Evolutionary conservation across 2,113 vertebrate species (phyloP).

Genomic region (Microcebus tavaratra): DNA sequence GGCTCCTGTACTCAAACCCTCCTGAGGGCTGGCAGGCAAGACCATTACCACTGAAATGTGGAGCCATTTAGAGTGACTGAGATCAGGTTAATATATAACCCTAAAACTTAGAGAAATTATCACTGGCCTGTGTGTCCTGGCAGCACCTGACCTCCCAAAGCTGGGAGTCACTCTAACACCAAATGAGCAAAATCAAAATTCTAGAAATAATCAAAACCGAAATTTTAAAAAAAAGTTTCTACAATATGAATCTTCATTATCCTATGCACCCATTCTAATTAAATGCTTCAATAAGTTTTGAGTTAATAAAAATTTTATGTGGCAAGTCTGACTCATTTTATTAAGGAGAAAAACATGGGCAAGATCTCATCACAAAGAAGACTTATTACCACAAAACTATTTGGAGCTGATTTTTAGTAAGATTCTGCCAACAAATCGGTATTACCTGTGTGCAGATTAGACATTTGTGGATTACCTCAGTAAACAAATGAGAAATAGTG

Average conservation of each 20-base stretch:
- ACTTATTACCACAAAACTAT: background rate
- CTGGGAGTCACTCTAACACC: background rate
- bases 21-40: background rate
- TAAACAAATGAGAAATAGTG: conserved; percentile 9
- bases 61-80: background rate
- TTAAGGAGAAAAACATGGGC: background rate
- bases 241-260: background rate
- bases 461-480: background rate
- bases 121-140: background rate
- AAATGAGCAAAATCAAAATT: background rate
- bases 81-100: background rate
- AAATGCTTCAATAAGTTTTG: conserved; percentile 23
- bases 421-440: background rate
- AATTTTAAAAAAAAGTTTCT: background rate
- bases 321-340: conserved; percentile 49
- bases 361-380: conserved; percentile 9
- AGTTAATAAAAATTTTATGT: background rate
- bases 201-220: background rate
- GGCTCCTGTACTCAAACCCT: background rate
- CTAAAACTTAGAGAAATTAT: background rate
- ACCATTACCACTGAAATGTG: background rate
- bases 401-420: conserved; percentile 6
- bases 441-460: background rate
- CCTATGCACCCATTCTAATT: background rate
- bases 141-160: background rate